A percentile compares a stretch with the other conserved stretches of the same genome.
These are phyloP conservation scores for Entosphenus tridentatus DNA, from an alignment of 2,113 vertebrate genomes.

Conservation along the genomic window DNA sequence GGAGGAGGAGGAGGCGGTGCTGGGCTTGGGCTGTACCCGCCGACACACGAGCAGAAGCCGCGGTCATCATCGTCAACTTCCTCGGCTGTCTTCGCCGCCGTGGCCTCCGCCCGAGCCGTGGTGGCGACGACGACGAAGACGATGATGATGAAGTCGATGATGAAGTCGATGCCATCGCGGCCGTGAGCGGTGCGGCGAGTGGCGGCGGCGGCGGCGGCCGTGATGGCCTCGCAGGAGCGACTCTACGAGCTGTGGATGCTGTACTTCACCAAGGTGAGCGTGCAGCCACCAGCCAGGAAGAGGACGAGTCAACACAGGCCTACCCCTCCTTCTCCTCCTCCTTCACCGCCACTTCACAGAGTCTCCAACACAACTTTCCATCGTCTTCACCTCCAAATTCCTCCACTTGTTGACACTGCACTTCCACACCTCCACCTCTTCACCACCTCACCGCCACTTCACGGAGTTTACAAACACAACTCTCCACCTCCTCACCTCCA, in stretches of 20 bases:
- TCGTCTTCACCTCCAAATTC: no score
- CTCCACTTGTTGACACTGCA: not conserved
- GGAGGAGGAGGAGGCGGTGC: slow-evolving; percentile 6
- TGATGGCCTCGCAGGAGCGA: slow-evolving; percentile 58
- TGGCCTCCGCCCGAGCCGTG: not conserved
- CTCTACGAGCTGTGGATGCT: slow-evolving; percentile 71
- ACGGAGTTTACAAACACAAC: not conserved
- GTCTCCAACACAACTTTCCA: no score
- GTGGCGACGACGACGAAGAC: not conserved
- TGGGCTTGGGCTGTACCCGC: not conserved
- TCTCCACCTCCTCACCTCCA: not conserved
- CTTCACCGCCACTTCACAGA: no score
- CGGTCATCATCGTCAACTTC: no score
- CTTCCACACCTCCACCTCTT: not conserved
- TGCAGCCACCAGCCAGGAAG: not conserved
- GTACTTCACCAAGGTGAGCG: slow-evolving; percentile 60
- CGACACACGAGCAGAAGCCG: no score
- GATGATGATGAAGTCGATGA: slow-evolving; percentile 7
- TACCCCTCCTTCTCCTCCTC: no score
- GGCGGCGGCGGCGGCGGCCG: not conserved
- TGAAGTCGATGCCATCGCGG: slow-evolving; percentile 10
- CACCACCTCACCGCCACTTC: not conserved
- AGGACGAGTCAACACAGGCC: no score
- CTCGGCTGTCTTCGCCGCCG: no score
- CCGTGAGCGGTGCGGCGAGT: slow-evolving; percentile 12